Base-by-base conservation (phyloP, 1,140 invertebrate genomes). In the Panagrolaimus sp. region DNA sequence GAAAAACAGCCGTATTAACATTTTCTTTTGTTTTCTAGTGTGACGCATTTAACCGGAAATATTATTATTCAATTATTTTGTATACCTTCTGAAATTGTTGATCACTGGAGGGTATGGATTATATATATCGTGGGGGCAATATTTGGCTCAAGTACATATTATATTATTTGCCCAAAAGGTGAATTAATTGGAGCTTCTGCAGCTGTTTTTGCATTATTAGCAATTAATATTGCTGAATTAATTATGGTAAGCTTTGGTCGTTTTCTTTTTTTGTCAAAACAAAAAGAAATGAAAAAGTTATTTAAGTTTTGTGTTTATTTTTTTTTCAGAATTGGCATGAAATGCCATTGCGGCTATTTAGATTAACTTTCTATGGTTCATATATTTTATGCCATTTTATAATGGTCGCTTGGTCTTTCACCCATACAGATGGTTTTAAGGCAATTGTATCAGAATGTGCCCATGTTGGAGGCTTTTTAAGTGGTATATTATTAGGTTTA, bases 331-430 rank as follows among this genome's bases (percentile, higher is more conserved):
- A 58, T 21, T 58, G 52, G 52, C 28, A 21, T 12, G 21, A 58
- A 58, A 58, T 58, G 52, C 52, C 52, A 21, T 21, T 58, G 17
- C 52, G 52, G 10, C 17, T 26, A 4, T 58, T 58, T 21, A 58
- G 52, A 58, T 28, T 58, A 58, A 28, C 28, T 28, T 58, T 58
- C 17, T 58, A 58, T 58, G 52, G 52, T 58, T 58, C 52, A 58
- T 58, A 58, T 28, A 58, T 58, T 28, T 28, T 58, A 58, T 26
- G 21, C 52, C 52, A 58, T 28, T 26, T 58, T 58, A 17, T 12
- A 12, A 28, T 26, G 28, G 52, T 58, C 17, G 28, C 21, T 58
- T 21, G 15, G 52, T 28, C 21, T 28, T 58, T 26, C 17, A 28
- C 12, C 3, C 21, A 28, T 26, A 12, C 21, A 26, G n/a, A 58